A percentile compares a stretch with the other conserved stretches of the same genome.
Evolutionary conservation across 1,140 invertebrate genomes (phyloP).

Genomic region (Gyrodactylus bullatarudis): DNA sequence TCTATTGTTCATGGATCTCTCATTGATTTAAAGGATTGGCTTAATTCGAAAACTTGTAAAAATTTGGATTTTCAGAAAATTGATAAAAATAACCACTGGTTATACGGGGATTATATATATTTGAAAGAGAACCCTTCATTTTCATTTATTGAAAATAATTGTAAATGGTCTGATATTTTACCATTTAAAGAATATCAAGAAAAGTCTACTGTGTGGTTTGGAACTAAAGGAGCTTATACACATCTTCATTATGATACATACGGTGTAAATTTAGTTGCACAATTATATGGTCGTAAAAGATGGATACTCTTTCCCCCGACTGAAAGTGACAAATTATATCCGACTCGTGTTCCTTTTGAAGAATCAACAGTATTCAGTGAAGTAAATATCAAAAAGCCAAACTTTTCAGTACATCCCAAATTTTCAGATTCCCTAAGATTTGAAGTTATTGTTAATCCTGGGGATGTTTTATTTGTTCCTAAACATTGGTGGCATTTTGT

Average conservation of each 20-base stretch:
- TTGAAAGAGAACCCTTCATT: background rate
- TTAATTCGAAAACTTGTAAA: background rate
- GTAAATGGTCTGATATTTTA: background rate
- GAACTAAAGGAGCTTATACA: slow-evolving; percentile 48
- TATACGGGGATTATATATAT: background rate
- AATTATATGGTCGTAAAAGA: slow-evolving; percentile 30
- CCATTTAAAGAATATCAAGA: background rate
- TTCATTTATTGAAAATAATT: too few species aligned
- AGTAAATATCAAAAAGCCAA: slow-evolving; percentile 23
- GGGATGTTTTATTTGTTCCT: slow-evolving; percentile 54
- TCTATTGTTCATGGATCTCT: background rate
- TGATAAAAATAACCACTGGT: background rate
- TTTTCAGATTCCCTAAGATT: slow-evolving; percentile 18
- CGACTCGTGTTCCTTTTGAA: slow-evolving; percentile 64
- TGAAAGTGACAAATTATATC: slow-evolving; percentile 29
- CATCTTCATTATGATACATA: slow-evolving; percentile 73
- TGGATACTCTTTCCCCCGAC: slow-evolving; percentile 66
- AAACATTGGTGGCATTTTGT: slow-evolving; percentile 84
- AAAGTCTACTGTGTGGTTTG: slow-evolving; percentile 40
- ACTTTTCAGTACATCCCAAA: slow-evolving; percentile 13
- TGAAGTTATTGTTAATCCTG: slow-evolving; percentile 34
- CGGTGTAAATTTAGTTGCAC: slow-evolving; percentile 48
- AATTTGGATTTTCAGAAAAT: background rate
- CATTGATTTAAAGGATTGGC: background rate
- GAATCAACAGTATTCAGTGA: slow-evolving; percentile 69